Evolutionary conservation across 2,797 vertebrate genomes (phyloP), one percentile per base, ranked within the genome.

Genomic region (Alauda arvensis): DNA sequence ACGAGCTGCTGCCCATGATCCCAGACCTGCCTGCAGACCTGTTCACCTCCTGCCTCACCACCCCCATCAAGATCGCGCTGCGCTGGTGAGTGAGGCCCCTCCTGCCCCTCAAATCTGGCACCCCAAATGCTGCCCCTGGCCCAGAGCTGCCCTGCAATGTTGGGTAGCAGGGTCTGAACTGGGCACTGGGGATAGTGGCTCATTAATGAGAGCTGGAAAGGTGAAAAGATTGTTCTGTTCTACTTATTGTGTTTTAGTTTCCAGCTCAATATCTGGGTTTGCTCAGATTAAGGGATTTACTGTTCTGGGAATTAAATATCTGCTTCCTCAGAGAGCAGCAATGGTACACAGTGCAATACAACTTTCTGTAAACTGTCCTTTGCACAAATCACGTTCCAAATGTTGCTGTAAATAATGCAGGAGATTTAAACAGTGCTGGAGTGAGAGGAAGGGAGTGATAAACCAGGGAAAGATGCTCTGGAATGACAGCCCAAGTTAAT

Each of bases 11-110:
- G 46, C 99, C 99, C 89, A 99, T 99, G 99, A 99, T 99, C 97
- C 99, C 99, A 0, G 99, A 99, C 94, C 98, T 99, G 87, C 99
- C 99, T 0, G 99, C 99, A 0, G 99, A 99, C 97, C 98, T 99
- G 28, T 99, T 99, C 97, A 99, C 99, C 3, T 99, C 99, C 81
- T 99, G 99, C 96, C 98, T 99, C 96, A 99, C 99, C 59, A 99
- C 99, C 0, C 99, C 99, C 55, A 99, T 99, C 97, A 99, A 99
- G 96, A 99, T 99, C 2, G 99, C 99, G 4, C 97, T 99, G 83
- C 97, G 99, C 94, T 99, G 99, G 99, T 99, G 95, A 98, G 83
- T 76, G 63, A 8, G 8, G 2, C 15, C 40, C 40, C 40, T 40
- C 40, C 40, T 40, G 40, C 40, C 40, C 40, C 40, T 16, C 16